Evolutionary conservation across 2,888 invertebrate genomes (phyloP).

Genomic region (Caenorhabditis macrosperma): DNA sequence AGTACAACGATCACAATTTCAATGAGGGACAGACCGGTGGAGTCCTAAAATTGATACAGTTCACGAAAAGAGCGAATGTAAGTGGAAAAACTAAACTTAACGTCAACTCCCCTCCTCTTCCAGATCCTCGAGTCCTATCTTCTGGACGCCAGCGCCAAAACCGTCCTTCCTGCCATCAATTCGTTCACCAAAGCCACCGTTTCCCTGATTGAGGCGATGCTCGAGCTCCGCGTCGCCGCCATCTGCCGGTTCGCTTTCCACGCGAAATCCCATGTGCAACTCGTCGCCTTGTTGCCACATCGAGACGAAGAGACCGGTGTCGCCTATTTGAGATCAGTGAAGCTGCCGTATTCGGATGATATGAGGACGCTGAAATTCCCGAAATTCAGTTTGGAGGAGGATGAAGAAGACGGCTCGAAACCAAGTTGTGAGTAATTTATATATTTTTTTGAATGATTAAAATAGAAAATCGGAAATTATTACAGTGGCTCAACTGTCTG

Average conservation of each 20-base stretch:
- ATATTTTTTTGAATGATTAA: too few species aligned
- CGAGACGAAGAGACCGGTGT: constrained; percentile 46
- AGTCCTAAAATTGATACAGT: constrained; percentile 64
- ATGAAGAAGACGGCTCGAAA: constrained; percentile 14
- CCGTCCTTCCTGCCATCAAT: constrained; percentile 52
- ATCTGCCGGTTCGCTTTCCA: constrained; percentile 63
- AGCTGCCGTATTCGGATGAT: constrained; percentile 62
- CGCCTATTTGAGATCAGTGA: constrained; percentile 53
- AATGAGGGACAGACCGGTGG: constrained; percentile 66
- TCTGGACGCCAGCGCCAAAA: constrained; percentile 53
- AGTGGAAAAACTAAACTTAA: background rate
- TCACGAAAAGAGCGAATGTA: constrained; percentile 60
- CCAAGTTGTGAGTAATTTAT: constrained; percentile 46
- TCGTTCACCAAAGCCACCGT: constrained; percentile 35
- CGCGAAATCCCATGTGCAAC: constrained; percentile 56
- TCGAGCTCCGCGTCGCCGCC: constrained; percentile 54
- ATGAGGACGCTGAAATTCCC: constrained; percentile 60
- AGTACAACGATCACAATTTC: constrained; percentile 64
- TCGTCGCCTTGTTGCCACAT: constrained; percentile 59
- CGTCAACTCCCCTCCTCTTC: background rate
- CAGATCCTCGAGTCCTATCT: constrained; percentile 60
- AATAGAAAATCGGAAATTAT: background rate
- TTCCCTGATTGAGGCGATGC: constrained; percentile 59
- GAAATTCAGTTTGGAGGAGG: constrained; percentile 28
- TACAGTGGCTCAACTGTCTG: constrained; percentile 45